Percentiles rank a stretch among this genome's conserved stretches.
Evolutionary conservation across 1,140 invertebrate genomes (phyloP).

Genomic region (Wasmannia auropunctata): DNA sequence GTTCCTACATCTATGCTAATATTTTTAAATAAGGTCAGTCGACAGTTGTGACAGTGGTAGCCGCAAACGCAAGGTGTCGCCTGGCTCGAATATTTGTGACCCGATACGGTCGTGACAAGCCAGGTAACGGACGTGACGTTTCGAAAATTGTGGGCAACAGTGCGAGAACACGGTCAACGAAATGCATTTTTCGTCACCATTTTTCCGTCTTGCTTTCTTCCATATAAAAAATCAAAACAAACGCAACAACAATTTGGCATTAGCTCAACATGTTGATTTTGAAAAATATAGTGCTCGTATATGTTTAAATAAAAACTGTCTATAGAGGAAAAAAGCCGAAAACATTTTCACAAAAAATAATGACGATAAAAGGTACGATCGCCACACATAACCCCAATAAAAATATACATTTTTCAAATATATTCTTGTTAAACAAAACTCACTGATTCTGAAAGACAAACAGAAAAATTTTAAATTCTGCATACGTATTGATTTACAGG

Average conservation of each 20-base stretch:
- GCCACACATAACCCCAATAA: not conserved
- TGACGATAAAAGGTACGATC: not conserved
- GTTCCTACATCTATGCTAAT: not conserved
- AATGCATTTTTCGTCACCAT: conserved; percentile 68
- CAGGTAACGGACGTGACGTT: conserved; percentile 73
- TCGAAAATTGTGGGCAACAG: conserved; percentile 74
- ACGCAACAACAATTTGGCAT: not conserved
- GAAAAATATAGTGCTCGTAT: conserved; percentile 1
- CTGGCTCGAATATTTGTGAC: conserved; percentile 67
- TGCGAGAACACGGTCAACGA: conserved; percentile 66
- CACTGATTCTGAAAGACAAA: not conserved
- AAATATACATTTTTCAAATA: not conserved
- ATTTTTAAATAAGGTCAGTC: conserved; percentile 61
- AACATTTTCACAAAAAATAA: conserved; percentile 17
- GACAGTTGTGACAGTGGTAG: conserved; percentile 75
- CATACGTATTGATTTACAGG: not conserved
- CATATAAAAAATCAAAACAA: not conserved
- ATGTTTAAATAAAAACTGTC: conserved; percentile 22
- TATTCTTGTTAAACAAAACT: not conserved
- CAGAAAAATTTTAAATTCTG: not conserved
- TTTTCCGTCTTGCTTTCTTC: conserved; percentile 24
- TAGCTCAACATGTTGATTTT: conserved; percentile 15
- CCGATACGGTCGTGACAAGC: conserved; percentile 67
- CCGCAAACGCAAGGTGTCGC: conserved; percentile 60
- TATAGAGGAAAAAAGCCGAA: not conserved